phyloP scores from a whole-genome alignment of 2,797 vertebrate genomes.

The Catostomus latipinnis region DNA sequence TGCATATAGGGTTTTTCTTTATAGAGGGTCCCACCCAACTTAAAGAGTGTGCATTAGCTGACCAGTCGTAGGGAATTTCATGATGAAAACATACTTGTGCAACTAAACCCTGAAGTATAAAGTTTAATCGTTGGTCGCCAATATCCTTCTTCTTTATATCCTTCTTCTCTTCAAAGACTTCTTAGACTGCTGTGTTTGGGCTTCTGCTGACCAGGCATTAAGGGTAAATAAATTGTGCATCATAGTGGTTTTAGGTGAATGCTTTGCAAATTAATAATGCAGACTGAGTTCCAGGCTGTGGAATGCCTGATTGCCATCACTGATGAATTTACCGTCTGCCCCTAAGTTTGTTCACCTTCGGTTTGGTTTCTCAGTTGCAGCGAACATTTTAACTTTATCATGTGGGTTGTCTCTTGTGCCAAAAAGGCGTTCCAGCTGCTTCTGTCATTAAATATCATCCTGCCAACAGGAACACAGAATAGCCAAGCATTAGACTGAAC shows the following conservation, averaged over 20 bases:
- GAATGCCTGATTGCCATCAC: conserved; percentile 45
- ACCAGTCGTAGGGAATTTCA: no score
- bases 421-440: conserved; percentile 54
- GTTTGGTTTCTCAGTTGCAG: conserved; percentile 58
- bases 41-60: no score
- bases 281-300: conserved; percentile 39
- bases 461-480: conserved; percentile 53
- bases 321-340: conserved; percentile 59
- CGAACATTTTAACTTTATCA: conserved; percentile 56
- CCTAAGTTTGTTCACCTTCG: conserved; percentile 49
- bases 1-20: no score
- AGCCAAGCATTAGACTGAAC: conserved; percentile 57
- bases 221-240: conserved; percentile 46
- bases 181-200: conserved; percentile 4
- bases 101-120: no score
- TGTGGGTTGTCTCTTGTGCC: conserved; percentile 31
- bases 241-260: conserved; percentile 57
- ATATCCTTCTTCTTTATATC: not conserved
- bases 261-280: conserved; percentile 57
- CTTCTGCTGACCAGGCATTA: conserved; percentile 55
- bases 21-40: no score
- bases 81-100: no score
- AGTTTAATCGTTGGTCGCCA: no score
- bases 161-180: not conserved
- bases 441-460: conserved; percentile 61